phyloP scores from a whole-genome alignment of 2,113 vertebrate species.

The Amazona vittata region DNA sequence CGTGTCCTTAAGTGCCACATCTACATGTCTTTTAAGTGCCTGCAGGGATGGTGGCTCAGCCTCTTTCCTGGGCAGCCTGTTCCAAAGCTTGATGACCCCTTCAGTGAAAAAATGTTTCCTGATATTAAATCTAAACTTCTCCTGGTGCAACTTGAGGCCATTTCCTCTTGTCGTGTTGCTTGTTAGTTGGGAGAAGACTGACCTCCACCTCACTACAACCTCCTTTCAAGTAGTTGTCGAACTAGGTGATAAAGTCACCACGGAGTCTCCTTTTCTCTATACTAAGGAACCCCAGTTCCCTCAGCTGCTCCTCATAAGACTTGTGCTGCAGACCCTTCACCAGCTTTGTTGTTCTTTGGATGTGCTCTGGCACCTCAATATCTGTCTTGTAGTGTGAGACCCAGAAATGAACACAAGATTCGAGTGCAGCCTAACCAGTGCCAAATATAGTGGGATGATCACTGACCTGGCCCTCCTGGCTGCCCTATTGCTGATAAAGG shows the following conservation, averaged over 20 bases:
- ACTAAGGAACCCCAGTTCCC: not conserved
- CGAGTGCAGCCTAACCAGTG: fast-evolving
- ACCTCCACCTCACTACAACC: not conserved
- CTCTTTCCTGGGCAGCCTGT: not conserved
- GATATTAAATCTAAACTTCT: not conserved
- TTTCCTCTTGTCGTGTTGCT: not conserved
- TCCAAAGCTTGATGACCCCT: not conserved
- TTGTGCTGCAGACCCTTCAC: not conserved
- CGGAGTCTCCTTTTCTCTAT: not conserved
- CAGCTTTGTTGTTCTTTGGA: not conserved
- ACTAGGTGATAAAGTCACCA: no score
- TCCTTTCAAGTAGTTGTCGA: not conserved
- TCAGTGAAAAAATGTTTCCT: not conserved
- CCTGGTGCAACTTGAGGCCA: not conserved
- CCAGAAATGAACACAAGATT: not conserved
- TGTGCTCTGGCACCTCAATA: fast-evolving
- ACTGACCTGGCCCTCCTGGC: not conserved
- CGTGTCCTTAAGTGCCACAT: not conserved
- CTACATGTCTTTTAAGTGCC: not conserved
- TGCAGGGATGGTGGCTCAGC: not conserved
- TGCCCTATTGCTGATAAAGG: not conserved
- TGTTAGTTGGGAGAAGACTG: not conserved
- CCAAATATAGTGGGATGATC: no score
- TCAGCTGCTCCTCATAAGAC: not conserved
- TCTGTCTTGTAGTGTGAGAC: not conserved